phyloP scores from a whole-genome alignment of 2,888 invertebrate species.

The Mesodorylaimus sp. region DNA sequence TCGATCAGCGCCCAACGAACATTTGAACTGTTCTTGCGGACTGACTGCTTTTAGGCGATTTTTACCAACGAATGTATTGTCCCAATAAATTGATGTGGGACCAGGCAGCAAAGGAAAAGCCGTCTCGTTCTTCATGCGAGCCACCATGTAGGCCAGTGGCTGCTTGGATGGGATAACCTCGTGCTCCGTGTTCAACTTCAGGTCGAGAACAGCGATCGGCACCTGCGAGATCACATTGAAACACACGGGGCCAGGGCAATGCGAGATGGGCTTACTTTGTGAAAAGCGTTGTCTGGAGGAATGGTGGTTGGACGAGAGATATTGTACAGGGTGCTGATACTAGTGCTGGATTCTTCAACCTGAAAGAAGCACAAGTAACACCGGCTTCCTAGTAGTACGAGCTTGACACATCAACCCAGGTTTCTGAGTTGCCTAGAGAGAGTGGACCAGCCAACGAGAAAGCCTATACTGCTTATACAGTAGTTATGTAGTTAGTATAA shows the following conservation, averaged over 20 bases:
- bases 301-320: conserved; percentile 30
- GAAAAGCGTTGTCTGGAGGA: conserved; percentile 29
- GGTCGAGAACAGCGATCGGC: conserved; percentile 30
- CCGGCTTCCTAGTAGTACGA: no score
- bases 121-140: conserved; percentile 31
- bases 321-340: conserved; percentile 31
- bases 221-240: conserved; percentile 12
- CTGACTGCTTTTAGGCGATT: conserved; percentile 27
- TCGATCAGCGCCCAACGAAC: conserved; percentile 34
- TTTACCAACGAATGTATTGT: conserved; percentile 35
- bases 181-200: conserved; percentile 31
- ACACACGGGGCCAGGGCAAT: conserved; percentile 14
- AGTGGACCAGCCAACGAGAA: no score
- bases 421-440: no score
- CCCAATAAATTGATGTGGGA: conserved; percentile 32
- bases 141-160: conserved; percentile 32
- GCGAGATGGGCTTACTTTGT: conserved; percentile 26
- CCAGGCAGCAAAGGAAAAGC: conserved; percentile 32
- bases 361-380: conserved; percentile 14
- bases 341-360: conserved; percentile 29
- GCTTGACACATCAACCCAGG: no score
- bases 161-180: conserved; percentile 30
- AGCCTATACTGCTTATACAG: no score
- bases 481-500: no score
- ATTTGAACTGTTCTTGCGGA: conserved; percentile 33